Percentiles rank a stretch among this genome's conserved stretches.
Evolutionary conservation across 2,888 invertebrate genomes (phyloP).

Genomic region (Hirudinaria manillensis): DNA sequence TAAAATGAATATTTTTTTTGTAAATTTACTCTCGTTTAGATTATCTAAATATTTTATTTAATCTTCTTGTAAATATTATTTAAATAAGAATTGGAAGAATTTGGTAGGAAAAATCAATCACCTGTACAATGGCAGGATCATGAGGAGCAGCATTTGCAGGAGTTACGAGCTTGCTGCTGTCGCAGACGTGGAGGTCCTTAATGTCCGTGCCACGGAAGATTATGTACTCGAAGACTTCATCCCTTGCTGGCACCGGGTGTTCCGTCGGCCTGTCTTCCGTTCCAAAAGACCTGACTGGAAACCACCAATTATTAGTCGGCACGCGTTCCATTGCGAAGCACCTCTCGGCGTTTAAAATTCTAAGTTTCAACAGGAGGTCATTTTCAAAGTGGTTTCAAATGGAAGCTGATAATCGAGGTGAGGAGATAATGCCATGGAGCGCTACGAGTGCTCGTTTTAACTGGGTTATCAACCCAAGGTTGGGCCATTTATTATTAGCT

Average conservation of each 20-base stretch:
- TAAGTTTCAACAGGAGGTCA: too few relatives aligned
- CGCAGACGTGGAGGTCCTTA: slow-evolving; percentile 87
- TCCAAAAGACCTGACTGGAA: slow-evolving; percentile 91
- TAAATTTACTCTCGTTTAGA: too few relatives aligned
- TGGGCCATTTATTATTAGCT: too few relatives aligned
- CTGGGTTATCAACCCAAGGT: too few relatives aligned
- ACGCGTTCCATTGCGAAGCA: too few relatives aligned
- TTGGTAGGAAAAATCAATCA: slow-evolving; percentile 46
- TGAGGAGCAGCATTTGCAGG: slow-evolving; percentile 57
- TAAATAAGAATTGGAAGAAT: background rate
- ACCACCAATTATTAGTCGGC: background rate
- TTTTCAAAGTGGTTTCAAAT: too few relatives aligned
- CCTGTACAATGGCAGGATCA: slow-evolving; percentile 94
- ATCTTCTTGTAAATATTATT: background rate
- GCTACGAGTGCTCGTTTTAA: too few relatives aligned
- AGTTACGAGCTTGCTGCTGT: slow-evolving; percentile 41
- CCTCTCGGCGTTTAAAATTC: too few relatives aligned
- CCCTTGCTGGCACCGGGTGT: slow-evolving; percentile 88
- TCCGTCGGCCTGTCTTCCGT: slow-evolving; percentile 95
- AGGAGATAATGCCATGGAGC: too few relatives aligned
- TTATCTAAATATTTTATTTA: too few relatives aligned
- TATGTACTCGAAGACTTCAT: slow-evolving; percentile 96
- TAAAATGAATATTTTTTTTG: background rate
- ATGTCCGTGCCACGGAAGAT: slow-evolving; percentile 96
- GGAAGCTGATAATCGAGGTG: too few relatives aligned